Conservation (phyloP, 2,797 vertebrate species). For the Acanthurus tractus region DNA sequence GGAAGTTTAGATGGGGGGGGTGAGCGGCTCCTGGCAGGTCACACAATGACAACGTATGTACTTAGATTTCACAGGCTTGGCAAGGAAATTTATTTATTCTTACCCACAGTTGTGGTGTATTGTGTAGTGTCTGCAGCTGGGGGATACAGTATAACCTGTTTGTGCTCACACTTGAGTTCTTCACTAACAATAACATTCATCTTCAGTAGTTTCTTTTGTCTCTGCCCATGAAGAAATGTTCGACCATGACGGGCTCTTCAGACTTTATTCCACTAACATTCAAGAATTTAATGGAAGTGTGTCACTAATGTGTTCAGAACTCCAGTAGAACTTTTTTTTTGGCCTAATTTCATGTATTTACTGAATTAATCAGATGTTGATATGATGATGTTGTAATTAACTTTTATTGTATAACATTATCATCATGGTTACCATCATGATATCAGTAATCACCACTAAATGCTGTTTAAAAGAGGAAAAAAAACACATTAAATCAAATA, state of each 20-base stretch:
- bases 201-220: conserved; percentile 28
- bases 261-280: conserved; percentile 18
- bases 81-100: conserved; percentile 75
- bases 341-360: not conserved
- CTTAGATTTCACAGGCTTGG: conserved; percentile 83
- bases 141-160: conserved; percentile 57
- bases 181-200: conserved; percentile 29
- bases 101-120: conserved; percentile 62
- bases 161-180: conserved; percentile 47
- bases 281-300: not conserved
- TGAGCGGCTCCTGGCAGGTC: conserved; percentile 77
- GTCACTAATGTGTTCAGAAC: not conserved
- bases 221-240: conserved; percentile 12
- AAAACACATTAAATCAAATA: not conserved
- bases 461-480: not conserved
- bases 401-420: not conserved
- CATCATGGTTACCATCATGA: not conserved
- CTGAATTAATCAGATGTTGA: not conserved
- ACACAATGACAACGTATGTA: conserved; percentile 82
- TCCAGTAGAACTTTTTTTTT: not conserved
- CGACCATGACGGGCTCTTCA: not conserved
- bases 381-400: not conserved
- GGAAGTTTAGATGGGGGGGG: conserved; percentile 57
- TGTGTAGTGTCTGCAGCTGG: conserved; percentile 58
- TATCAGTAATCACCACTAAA: not conserved